These are phyloP conservation scores for Bugula neritina DNA, from an alignment of 2,888 invertebrate genomes.

Conservation along the genomic window DNA sequence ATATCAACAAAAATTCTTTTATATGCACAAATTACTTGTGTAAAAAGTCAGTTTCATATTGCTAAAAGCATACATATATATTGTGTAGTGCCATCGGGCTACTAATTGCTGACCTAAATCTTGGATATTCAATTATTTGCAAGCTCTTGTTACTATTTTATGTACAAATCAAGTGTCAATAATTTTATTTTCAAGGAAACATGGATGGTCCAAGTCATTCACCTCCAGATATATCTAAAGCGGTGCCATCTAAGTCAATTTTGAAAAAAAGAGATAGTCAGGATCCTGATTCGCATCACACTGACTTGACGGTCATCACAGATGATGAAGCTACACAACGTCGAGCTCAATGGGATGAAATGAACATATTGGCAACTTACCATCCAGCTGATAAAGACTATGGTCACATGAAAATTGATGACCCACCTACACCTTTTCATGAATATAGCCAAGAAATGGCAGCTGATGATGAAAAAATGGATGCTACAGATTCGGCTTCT, in stretches of 20 bases:
- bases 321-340: not conserved
- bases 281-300: not conserved
- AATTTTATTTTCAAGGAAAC: too few species aligned
- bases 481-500: slow-evolving; percentile 55
- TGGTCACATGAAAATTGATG: slow-evolving; percentile 88
- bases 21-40: too few species aligned
- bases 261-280: slow-evolving; percentile 12
- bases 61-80: too few species aligned
- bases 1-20: too few species aligned
- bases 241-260: not conserved
- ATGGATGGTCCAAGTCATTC: slow-evolving; percentile 8
- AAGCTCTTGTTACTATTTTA: too few species aligned
- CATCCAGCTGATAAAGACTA: slow-evolving; percentile 98
- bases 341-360: slow-evolving; percentile 67
- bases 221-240: not conserved
- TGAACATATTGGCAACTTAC: slow-evolving; percentile 94
- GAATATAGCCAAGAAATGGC: slow-evolving; percentile 56
- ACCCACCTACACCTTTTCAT: slow-evolving; percentile 91
- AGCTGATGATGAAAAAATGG: slow-evolving; percentile 49
- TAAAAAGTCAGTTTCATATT: too few species aligned
- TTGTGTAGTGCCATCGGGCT: too few species aligned
- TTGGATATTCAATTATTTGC: too few species aligned
- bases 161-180: too few species aligned
- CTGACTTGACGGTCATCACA: not conserved
- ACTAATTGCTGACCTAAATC: too few species aligned